A percentile compares a stretch with the other conserved stretches of the same genome.
These are phyloP conservation scores for Colinus virginianus DNA, from an alignment of 2,113 vertebrate species.

Conservation along the genomic window DNA sequence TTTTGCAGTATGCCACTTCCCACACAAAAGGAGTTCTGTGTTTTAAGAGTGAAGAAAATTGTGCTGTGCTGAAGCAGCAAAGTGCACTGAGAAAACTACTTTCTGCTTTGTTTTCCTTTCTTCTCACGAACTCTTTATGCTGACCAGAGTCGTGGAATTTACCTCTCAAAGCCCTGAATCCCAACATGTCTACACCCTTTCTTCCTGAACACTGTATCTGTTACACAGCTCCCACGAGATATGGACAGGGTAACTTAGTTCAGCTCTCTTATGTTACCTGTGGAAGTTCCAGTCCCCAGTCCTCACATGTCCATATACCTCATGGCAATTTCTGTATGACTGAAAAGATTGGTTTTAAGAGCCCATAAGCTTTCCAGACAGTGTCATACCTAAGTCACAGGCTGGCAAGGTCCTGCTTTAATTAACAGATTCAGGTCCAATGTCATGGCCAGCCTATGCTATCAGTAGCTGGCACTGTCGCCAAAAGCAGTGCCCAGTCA, in stretches of 20 bases:
- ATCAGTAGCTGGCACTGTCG: background rate
- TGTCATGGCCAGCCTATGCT: background rate
- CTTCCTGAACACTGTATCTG: background rate
- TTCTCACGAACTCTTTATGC: background rate
- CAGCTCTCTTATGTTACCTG: background rate
- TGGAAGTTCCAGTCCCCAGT: background rate
- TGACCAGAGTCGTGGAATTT: background rate
- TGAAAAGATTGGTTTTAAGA: background rate
- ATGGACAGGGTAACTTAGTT: fast-evolving
- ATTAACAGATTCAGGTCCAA: background rate
- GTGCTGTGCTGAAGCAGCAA: background rate
- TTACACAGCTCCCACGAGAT: background rate
- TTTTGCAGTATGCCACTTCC: background rate
- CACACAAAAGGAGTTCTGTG: background rate
- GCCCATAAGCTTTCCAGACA: background rate
- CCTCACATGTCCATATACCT: background rate
- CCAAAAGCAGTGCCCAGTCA: background rate
- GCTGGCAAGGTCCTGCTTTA: background rate
- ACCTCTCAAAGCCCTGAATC: background rate
- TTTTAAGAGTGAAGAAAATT: background rate
- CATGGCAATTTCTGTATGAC: background rate
- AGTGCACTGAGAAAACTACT: background rate
- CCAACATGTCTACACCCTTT: background rate
- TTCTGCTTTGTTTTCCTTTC: background rate
- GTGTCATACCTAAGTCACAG: background rate